phyloP scores from a whole-genome alignment of 2,113 vertebrate species.

The Pseudonaja textilis region DNA sequence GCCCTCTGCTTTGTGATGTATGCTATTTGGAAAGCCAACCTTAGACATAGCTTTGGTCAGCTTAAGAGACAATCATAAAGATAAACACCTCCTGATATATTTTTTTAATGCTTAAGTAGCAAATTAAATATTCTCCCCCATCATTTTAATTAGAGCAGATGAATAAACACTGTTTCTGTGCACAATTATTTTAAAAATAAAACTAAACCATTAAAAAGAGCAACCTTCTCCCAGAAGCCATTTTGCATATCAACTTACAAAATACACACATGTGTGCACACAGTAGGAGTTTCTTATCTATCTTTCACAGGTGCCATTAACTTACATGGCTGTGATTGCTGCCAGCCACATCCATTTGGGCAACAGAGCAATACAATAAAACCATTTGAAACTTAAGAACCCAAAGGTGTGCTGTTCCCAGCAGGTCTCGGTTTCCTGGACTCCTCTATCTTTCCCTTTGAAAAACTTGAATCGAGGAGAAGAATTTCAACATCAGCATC shows the following conservation, averaged over 20 bases:
- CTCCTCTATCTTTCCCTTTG: background rate
- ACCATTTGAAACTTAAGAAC: conserved; percentile 10
- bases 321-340: background rate
- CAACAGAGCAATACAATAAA: background rate
- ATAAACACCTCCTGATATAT: background rate
- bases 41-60: background rate
- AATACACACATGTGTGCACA: background rate
- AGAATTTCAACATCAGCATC: conserved; percentile 21
- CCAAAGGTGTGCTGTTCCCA: background rate
- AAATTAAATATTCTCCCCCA: background rate
- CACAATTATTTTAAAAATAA: background rate
- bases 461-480: background rate
- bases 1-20: background rate
- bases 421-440: background rate
- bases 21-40: background rate
- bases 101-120: background rate
- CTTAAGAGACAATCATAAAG: background rate
- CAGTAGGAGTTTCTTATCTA: conserved; percentile 52
- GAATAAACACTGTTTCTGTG: background rate
- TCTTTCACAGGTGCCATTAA: conserved; percentile 51
- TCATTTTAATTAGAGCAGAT: background rate
- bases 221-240: background rate
- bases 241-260: background rate
- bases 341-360: background rate
- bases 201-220: background rate